Evolutionary conservation across 2,113 vertebrate species (phyloP), one percentile per base, ranked within the genome.

Genomic region (Plecotus auritus): DNA sequence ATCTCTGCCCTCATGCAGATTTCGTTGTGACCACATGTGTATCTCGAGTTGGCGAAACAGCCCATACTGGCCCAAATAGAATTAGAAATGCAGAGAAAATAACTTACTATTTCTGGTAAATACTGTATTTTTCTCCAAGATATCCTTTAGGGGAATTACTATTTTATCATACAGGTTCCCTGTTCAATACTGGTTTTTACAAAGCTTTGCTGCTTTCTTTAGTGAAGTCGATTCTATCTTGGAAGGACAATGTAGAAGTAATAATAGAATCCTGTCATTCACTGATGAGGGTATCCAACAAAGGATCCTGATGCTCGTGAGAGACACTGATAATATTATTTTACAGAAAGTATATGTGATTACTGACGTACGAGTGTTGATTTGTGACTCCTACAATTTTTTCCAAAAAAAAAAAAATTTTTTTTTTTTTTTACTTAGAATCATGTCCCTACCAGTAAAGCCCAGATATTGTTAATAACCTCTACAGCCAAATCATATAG

Each of bases 121-220:
- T 37, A 54, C 12, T 35, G 42, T 47, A 67, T 61, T 96, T 96
- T 95, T 74, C 84, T 95, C 56, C 13, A 32, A 70, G 30, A 26
- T 83, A 18, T 30, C 59, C 88, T 96, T 95, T 61, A 82, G 59
- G 84, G 69, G 4, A 85, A 77, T 85, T 90, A 93, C 94, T 96
- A 94, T 93, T 97, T 96, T 91, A 93, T 96, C 81, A 81, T 28
- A 42, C 23, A 93, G 9, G 32, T 93, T 95, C 61, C 88, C 84
- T 82, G 74, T 66, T 64, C 87, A 83, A 89, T 85, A 88, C 67
- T 16, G 26, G 83, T 56, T 95, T 95, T 95, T 95, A 30, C 91
- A 97, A 97, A 93, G 47, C 73, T 80, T 83, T 93, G 26, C 67
- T 91, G 69, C 49, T 91, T 94, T 95, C 86, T 88, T 89, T 72